These are phyloP conservation scores for Lepidurus couesii DNA, from an alignment of 1,140 invertebrate species.

Conservation along the genomic window DNA sequence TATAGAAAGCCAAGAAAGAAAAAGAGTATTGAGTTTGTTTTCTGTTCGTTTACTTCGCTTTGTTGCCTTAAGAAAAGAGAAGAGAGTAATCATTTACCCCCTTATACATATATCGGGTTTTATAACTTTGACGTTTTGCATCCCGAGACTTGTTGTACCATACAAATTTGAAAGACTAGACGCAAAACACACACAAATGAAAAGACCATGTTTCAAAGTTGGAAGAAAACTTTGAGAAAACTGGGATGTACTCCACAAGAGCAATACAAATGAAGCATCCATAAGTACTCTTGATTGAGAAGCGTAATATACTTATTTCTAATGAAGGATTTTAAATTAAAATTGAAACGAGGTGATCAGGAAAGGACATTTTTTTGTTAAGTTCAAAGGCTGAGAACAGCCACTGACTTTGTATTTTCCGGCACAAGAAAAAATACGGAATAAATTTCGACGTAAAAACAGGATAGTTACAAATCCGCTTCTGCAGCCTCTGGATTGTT, in stretches of 20 bases:
- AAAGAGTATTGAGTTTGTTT: not conserved
- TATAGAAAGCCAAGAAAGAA: not conserved
- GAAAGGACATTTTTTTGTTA: not conserved
- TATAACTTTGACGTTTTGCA: constrained; percentile 9
- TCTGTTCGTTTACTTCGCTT: not conserved
- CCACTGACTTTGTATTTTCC: constrained; percentile 12
- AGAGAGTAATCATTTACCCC: not conserved
- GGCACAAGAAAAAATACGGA: constrained; percentile 17
- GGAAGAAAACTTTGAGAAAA: not conserved
- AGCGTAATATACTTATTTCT: too few species aligned
- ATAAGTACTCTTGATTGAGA: not conserved
- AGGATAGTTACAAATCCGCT: constrained; percentile 16
- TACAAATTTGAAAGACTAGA: not conserved
- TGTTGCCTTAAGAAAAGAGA: not conserved
- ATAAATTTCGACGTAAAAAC: constrained; percentile 19
- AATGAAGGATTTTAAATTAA: not conserved
- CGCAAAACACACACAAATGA: not conserved
- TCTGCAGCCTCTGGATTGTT: not conserved
- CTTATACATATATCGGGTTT: not conserved
- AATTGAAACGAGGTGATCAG: not conserved
- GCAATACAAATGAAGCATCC: constrained; percentile 11
- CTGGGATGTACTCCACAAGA: constrained; percentile 15
- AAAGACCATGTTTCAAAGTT: not conserved
- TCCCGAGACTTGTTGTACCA: not conserved
- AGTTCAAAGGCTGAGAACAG: not conserved